Percentiles rank a stretch among this genome's conserved stretches.
phyloP scores from a whole-genome alignment of 2,888 invertebrate genomes.

The Thera britannica region DNA sequence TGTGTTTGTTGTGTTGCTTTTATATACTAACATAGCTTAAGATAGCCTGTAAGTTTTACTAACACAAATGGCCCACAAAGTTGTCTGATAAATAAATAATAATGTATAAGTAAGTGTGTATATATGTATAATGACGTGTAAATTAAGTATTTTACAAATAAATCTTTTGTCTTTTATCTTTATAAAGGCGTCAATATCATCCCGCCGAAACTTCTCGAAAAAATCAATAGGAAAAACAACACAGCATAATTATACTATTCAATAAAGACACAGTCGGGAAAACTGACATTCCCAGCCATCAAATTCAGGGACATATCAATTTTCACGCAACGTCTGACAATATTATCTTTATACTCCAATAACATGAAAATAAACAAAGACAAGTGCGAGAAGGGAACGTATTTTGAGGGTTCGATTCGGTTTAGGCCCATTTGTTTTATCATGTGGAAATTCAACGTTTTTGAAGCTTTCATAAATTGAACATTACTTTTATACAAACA shows the following conservation, averaged over 20 bases:
- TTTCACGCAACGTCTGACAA: conserved; percentile 36
- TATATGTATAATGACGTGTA: too few species aligned
- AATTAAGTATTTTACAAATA: too few species aligned
- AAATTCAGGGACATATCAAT: conserved; percentile 30
- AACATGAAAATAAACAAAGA: conserved; percentile 10
- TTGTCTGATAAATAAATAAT: too few species aligned
- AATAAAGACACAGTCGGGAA: not conserved
- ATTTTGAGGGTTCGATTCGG: not conserved
- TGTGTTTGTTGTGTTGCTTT: too few species aligned
- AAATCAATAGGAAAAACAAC: not conserved
- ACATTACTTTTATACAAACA: too few species aligned
- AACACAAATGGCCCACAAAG: too few species aligned
- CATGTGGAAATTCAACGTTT: not conserved
- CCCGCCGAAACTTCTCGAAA: too few species aligned
- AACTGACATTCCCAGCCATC: conserved; percentile 8
- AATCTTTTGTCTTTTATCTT: too few species aligned
- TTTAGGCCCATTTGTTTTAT: not conserved
- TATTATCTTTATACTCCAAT: conserved; percentile 29
- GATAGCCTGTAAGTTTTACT: too few species aligned
- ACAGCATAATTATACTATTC: not conserved
- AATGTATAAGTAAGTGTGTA: too few species aligned
- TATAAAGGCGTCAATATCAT: too few species aligned
- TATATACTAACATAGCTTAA: too few species aligned
- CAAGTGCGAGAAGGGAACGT: not conserved
- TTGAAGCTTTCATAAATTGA: not conserved